Conservation (phyloP, 92 coral and sea anemone species). For the Phenganax subtilis region DNA sequence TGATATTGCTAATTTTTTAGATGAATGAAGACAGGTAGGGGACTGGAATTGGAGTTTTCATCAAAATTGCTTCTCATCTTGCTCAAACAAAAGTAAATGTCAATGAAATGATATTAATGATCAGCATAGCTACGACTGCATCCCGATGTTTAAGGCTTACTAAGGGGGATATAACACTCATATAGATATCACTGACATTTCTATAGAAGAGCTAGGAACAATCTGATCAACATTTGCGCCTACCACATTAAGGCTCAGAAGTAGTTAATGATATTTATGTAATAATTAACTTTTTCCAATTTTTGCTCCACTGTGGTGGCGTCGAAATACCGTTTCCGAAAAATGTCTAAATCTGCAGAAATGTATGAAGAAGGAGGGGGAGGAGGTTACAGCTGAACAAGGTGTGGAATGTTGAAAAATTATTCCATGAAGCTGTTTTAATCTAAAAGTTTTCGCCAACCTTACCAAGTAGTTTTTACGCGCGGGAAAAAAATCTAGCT, state of each 20-base stretch:
- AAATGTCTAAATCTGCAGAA: no score
- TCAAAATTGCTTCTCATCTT: conserved; percentile 84
- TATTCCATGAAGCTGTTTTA: no score
- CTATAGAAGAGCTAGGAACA: conserved; percentile 51
- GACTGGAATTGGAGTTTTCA: conserved; percentile 55
- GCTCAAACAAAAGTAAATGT: conserved; percentile 72
- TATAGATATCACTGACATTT: conserved; percentile 9
- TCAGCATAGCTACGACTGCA: conserved; percentile 7
- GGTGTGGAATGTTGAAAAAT: no score
- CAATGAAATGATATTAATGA: conserved; percentile 72
- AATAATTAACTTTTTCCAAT: background rate
- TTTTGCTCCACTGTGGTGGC: no score
- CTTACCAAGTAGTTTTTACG: background rate
- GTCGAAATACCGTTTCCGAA: no score
- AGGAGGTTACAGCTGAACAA: no score
- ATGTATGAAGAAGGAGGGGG: no score
- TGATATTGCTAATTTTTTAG: conserved; percentile 37
- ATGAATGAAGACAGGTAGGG: conserved; percentile 54
- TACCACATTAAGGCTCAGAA: conserved; percentile 90
- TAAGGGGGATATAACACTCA: background rate
- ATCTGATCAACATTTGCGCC: conserved; percentile 44
- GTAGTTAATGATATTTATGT: conserved; percentile 47
- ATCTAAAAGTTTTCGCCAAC: no score
- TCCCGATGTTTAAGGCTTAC: no score
- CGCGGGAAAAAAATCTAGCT: no score